Conservation (phyloP, 1,140 invertebrate species). For the Spodoptera litura region DNA sequence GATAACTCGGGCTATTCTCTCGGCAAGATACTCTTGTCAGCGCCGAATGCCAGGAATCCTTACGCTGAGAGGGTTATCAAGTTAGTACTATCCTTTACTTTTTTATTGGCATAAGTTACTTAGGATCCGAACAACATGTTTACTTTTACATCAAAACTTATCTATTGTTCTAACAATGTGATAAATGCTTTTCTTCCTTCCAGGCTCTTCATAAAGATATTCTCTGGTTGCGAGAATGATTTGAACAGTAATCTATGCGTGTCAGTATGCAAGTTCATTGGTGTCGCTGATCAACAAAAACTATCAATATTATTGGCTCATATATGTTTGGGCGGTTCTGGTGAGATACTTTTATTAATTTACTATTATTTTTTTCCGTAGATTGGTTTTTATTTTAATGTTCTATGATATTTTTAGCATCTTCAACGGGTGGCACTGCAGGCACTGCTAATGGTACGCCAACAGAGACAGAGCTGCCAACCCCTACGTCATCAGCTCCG, state of each 20-base stretch:
- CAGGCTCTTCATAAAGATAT: slow-evolving; percentile 83
- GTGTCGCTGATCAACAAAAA: slow-evolving; percentile 75
- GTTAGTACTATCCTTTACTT: slow-evolving; percentile 60
- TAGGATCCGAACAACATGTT: no score
- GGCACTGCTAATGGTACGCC: slow-evolving; percentile 74
- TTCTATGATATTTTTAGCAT: slow-evolving; percentile 33
- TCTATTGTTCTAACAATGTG: background rate
- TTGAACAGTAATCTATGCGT: slow-evolving; percentile 69
- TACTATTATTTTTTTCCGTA: background rate
- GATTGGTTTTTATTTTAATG: background rate
- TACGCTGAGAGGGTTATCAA: slow-evolving; percentile 91
- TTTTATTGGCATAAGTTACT: background rate
- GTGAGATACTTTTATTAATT: slow-evolving; percentile 54
- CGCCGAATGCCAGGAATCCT: slow-evolving; percentile 87
- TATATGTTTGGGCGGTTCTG: slow-evolving; percentile 69
- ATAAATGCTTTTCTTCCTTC: slow-evolving; percentile 43
- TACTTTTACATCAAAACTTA: no score
- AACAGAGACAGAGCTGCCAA: slow-evolving; percentile 72
- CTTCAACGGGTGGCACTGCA: slow-evolving; percentile 52
- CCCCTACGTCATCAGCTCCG: slow-evolving; percentile 70
- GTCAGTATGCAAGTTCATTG: slow-evolving; percentile 78
- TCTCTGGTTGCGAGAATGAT: slow-evolving; percentile 75
- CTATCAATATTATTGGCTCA: slow-evolving; percentile 68
- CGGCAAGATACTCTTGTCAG: slow-evolving; percentile 91
- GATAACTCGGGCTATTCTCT: slow-evolving; percentile 89